These are phyloP conservation scores for Eristalis tenax DNA, from an alignment of 2,888 invertebrate genomes.

Conservation along the genomic window DNA sequence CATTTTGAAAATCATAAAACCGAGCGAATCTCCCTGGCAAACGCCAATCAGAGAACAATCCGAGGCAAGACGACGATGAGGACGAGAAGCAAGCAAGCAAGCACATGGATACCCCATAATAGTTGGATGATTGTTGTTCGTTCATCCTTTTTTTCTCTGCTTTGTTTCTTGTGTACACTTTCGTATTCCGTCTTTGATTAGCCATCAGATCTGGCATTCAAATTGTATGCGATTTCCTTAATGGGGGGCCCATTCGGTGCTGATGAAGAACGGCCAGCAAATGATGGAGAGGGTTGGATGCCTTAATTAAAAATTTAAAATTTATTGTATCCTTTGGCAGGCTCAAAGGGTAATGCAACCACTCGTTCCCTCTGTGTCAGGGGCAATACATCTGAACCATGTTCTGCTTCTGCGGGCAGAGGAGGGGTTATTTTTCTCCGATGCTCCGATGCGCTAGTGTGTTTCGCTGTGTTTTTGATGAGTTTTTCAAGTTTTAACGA, in stretches of 20 bases:
- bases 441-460: neutral
- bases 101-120: constrained; percentile 26
- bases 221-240: constrained; percentile 51
- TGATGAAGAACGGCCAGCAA: neutral
- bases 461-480: neutral
- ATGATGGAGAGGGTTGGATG: constrained; percentile 32
- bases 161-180: constrained; percentile 10
- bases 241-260: neutral
- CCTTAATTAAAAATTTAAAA: constrained; percentile 59
- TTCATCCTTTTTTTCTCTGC: constrained; percentile 19
- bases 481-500: neutral
- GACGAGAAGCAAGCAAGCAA: constrained; percentile 1
- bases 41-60: constrained; percentile 37
- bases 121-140: constrained; percentile 35
- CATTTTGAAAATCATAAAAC: constrained; percentile 57
- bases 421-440: too few relatives aligned
- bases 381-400: neutral
- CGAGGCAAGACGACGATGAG: constrained; percentile 20
- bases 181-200: constrained; percentile 29
- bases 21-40: constrained; percentile 29
- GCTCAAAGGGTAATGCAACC: constrained; percentile 5
- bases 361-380: neutral
- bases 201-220: constrained; percentile 17
- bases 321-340: constrained; percentile 51
- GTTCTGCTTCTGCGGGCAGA: neutral